These are phyloP conservation scores for Coregonus suidteri DNA, from an alignment of 2,797 vertebrate species.

Conservation along the genomic window DNA sequence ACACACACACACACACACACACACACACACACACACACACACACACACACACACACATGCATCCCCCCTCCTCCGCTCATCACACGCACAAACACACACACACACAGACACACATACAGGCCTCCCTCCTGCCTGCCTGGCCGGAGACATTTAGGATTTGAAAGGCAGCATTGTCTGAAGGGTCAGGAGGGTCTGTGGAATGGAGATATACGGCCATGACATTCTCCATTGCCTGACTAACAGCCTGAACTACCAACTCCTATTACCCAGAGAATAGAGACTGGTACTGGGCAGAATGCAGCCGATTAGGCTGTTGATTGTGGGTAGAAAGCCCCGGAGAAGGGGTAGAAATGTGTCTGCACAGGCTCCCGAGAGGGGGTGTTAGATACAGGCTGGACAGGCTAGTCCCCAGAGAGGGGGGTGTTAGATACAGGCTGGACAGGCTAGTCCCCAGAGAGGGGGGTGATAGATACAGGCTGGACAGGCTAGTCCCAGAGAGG, in stretches of 20 bases:
- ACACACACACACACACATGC: background rate
- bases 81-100: background rate
- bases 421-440: no score
- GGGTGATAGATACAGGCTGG: background rate
- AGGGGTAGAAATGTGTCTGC: no score
- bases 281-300: conserved; percentile 32
- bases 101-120: background rate
- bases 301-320: conserved; percentile 34
- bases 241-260: conserved; percentile 14
- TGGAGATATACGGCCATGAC: conserved; percentile 66
- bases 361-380: no score
- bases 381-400: no score
- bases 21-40: conserved; percentile 1
- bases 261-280: conserved; percentile 19
- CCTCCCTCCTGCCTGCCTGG: conserved; percentile 26
- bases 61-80: no score
- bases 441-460: no score
- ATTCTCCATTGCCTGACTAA: conserved; percentile 64
- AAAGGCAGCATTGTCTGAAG: conserved; percentile 77
- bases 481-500: no score
- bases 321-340: conserved; percentile 24
- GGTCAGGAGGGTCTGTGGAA: conserved; percentile 69
- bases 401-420: no score
- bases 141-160: conserved; percentile 66
- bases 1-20: background rate